Conservation (phyloP, 2,888 invertebrate genomes). For the Adela reaumurella region DNA sequence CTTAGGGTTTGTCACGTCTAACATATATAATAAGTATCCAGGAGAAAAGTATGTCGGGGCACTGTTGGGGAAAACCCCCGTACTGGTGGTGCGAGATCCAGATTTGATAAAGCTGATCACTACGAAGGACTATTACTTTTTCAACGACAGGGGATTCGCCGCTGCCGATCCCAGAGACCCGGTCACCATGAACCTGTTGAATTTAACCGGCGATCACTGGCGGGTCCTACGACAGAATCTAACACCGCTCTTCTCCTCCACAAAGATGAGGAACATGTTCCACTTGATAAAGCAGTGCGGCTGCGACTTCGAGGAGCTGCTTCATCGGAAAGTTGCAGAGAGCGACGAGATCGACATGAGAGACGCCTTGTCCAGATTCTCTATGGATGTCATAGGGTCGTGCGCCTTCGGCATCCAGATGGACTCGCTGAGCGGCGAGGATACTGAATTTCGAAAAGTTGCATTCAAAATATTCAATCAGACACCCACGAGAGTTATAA, state of each 20-base stretch:
- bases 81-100: background rate
- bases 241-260: conserved; percentile 29
- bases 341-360: conserved; percentile 20
- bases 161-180: conserved; percentile 17
- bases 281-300: conserved; percentile 24
- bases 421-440: background rate
- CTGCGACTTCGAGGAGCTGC: conserved; percentile 19
- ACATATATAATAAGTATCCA: conserved; percentile 16
- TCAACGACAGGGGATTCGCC: background rate
- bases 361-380: conserved; percentile 19
- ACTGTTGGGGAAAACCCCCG: background rate
- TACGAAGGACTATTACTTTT: background rate
- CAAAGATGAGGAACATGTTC: conserved; percentile 39
- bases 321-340: conserved; percentile 12
- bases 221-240: conserved; percentile 30
- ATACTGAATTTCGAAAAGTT: background rate
- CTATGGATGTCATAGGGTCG: conserved; percentile 4
- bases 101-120: background rate
- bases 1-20: conserved; percentile 12
- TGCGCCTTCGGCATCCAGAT: conserved; percentile 4
- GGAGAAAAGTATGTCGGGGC: conserved; percentile 6
- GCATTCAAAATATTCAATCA: background rate
- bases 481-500: background rate
- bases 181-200: conserved; percentile 23
- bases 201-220: conserved; percentile 28